Evolutionary conservation across 1,140 invertebrate species (phyloP).

Genomic region (Artemia franciscana): DNA sequence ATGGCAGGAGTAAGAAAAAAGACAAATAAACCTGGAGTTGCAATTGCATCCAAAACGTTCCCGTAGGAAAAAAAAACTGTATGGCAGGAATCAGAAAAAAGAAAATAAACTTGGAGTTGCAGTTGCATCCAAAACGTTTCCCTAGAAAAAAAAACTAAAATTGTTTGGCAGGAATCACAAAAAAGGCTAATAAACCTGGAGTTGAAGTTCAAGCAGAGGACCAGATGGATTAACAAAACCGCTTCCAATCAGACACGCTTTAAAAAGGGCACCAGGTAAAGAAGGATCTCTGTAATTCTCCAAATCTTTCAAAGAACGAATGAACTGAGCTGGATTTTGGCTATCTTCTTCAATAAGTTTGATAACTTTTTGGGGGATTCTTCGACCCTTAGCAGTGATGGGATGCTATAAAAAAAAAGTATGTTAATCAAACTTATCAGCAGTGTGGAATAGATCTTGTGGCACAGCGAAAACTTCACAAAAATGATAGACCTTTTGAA

Average conservation of each 20-base stretch:
- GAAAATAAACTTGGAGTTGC: background rate
- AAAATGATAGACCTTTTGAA: too few relatives aligned
- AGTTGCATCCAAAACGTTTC: background rate
- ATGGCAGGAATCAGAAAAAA: background rate
- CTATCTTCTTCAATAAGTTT: conserved; percentile 14
- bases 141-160: background rate
- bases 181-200: too few relatives aligned
- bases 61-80: background rate
- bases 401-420: conserved; percentile 22
- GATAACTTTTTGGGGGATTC: conserved; percentile 15
- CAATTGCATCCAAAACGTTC: background rate
- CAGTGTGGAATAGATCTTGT: too few relatives aligned
- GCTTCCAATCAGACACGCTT: conserved; percentile 24
- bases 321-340: conserved; percentile 14
- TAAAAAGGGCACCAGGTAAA: conserved; percentile 25
- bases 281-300: conserved; percentile 25
- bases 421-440: too few relatives aligned
- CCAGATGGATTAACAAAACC: conserved; percentile 19
- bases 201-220: conserved; percentile 19
- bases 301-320: conserved; percentile 20
- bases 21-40: background rate
- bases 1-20: background rate
- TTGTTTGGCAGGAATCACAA: conserved; percentile 5
- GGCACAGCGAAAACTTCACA: too few relatives aligned
- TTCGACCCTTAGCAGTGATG: conserved; percentile 23